Conservation (phyloP, 1,140 invertebrate genomes). For the Drosophila santomea region DNA sequence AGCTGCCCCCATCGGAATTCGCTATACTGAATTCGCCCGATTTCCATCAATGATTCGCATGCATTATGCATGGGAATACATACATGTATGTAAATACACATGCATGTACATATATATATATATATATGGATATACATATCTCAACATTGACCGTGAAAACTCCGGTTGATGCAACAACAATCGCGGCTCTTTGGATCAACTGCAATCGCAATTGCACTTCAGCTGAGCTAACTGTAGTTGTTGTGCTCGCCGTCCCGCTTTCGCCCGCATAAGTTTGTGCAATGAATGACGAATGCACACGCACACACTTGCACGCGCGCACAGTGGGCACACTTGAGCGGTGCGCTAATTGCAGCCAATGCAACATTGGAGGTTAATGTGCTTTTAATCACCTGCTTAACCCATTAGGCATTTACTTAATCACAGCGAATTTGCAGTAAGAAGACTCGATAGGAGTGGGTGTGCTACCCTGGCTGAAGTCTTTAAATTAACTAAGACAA, state of each 20-base stretch:
- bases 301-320: constrained; percentile 3
- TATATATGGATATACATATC: background rate
- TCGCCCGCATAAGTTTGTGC: constrained; percentile 3
- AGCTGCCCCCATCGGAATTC: background rate
- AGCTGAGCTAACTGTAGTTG: constrained; percentile 49
- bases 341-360: background rate
- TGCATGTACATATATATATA: background rate
- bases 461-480: too few relatives aligned
- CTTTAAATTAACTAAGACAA: too few relatives aligned
- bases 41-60: constrained; percentile 5
- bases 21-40: background rate
- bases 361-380: background rate
- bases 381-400: background rate
- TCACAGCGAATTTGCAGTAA: too few relatives aligned
- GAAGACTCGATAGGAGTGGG: too few relatives aligned
- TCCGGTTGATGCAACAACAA: constrained; percentile 40
- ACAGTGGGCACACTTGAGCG: constrained; percentile 15
- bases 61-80: background rate
- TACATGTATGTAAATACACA: background rate
- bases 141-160: constrained; percentile 66
- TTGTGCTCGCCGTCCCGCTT: constrained; percentile 10
- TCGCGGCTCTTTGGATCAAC: background rate
- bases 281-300: constrained; percentile 62
- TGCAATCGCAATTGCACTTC: constrained; percentile 22
- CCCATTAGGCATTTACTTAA: too few relatives aligned